Conservation (phyloP, 2,888 invertebrate species). For the Mactromeris polynyma region DNA sequence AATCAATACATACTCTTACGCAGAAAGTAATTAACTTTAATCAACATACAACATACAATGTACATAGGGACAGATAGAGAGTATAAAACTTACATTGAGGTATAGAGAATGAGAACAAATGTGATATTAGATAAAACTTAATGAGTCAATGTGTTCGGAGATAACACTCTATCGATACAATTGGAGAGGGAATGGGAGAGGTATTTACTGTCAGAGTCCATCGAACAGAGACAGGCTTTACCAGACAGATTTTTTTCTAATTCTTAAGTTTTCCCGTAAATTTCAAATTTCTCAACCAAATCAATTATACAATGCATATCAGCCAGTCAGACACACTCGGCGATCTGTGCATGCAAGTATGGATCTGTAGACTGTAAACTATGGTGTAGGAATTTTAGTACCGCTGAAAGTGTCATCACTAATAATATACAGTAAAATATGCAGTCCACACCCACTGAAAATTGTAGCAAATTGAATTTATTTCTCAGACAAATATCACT, state of each 20-base stretch:
- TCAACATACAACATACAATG: neutral
- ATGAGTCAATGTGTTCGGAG: neutral
- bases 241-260: too few relatives aligned
- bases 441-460: neutral
- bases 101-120: neutral
- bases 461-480: neutral
- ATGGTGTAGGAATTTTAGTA: too few relatives aligned
- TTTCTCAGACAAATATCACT: neutral
- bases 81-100: neutral
- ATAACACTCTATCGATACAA: neutral
- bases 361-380: too few relatives aligned
- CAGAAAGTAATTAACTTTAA: neutral
- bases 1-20: neutral
- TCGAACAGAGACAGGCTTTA: too few relatives aligned
- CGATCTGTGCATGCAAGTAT: too few relatives aligned
- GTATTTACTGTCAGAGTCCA: too few relatives aligned
- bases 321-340: too few relatives aligned
- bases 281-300: too few relatives aligned
- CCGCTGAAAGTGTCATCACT: too few relatives aligned
- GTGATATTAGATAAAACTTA: neutral
- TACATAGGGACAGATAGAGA: neutral
- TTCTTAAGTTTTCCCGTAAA: too few relatives aligned
- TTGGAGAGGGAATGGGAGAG: too few relatives aligned
- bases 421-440: neutral
- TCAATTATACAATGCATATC: too few relatives aligned